Evolutionary conservation across 2,888 invertebrate genomes (phyloP), one percentile per base, ranked within the genome.

Genomic region (Drosophila buzzatii): DNA sequence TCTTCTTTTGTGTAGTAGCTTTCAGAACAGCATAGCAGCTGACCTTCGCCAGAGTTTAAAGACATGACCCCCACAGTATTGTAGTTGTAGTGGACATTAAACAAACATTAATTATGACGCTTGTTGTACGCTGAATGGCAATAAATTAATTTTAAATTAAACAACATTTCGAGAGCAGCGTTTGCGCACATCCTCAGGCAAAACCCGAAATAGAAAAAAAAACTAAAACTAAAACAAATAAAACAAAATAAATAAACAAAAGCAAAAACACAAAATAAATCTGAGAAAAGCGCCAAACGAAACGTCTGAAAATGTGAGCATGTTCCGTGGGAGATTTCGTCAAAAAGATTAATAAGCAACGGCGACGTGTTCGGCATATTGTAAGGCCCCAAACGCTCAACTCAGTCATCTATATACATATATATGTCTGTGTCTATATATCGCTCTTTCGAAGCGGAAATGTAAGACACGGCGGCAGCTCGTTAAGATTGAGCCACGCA

Each of bases 321-420:
- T 81, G 82, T 77, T 67, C 56, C 60, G 45, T 49, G 59, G 51
- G 35, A 59, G 85, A 89, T 85, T 85, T 87, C 85, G 69, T 80
- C 85, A 85, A 89, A 80, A 80, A 85, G 88, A 85, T 87, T 85
- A 87, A 85, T 89, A 85, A 84, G 84, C 81, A 79, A 67, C 84
- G 65, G 69, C 79, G 82, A 85, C 85, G 90, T 85, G 85, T 85
- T 71, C 62, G 80, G 90, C 90, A 85, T 85, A 52, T 70, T 18
- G 57, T 55, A n/a, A 55, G 65, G 60, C 39, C 60, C 62, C 60
- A 69, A 76, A 57, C 18, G 53, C 63, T 39, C 44, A 44, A 47
- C 53, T 57, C 39, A 51, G 55, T 58, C 63, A 45, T 45, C 16
- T 23, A 23, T 20, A 14, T 23, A 23, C 23, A 14, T 23, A 44